These are phyloP conservation scores for Masticophis lateralis DNA, from an alignment of 2,797 vertebrate genomes.

Conservation along the genomic window DNA sequence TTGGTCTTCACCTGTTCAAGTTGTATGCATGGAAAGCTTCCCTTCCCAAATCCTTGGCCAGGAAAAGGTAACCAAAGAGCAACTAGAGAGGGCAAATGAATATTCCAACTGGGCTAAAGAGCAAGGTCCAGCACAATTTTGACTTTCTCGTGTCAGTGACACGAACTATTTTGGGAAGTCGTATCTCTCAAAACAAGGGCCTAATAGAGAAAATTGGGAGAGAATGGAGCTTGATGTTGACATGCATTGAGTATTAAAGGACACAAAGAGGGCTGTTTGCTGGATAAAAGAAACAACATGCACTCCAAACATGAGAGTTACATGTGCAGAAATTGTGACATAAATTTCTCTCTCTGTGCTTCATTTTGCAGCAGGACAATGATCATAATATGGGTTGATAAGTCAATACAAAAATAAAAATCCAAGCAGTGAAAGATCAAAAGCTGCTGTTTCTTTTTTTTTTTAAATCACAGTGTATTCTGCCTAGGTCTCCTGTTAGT, in stretches of 20 bases:
- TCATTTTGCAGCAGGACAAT: neutral
- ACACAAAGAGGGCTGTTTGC: neutral
- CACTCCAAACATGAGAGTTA: neutral
- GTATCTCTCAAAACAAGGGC: neutral
- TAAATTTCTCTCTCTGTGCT: neutral
- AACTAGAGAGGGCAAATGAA: neutral
- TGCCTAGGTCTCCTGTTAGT: neutral
- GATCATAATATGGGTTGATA: neutral
- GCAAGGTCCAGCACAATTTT: neutral
- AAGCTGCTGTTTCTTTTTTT: neutral
- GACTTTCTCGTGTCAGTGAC: neutral
- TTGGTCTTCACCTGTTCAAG: neutral
- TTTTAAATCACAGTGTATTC: neutral
- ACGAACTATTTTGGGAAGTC: neutral
- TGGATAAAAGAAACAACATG: neutral
- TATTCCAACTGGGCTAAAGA: neutral
- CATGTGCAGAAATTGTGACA: neutral
- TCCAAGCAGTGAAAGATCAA: neutral
- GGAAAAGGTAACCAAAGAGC: neutral
- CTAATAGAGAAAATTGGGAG: neutral
- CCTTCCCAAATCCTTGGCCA: neutral
- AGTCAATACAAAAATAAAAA: neutral
- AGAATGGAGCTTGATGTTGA: neutral
- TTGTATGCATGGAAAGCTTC: neutral
- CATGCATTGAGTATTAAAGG: neutral